phyloP scores from a whole-genome alignment of 2,888 invertebrate species.

The Pollenia angustigena region DNA sequence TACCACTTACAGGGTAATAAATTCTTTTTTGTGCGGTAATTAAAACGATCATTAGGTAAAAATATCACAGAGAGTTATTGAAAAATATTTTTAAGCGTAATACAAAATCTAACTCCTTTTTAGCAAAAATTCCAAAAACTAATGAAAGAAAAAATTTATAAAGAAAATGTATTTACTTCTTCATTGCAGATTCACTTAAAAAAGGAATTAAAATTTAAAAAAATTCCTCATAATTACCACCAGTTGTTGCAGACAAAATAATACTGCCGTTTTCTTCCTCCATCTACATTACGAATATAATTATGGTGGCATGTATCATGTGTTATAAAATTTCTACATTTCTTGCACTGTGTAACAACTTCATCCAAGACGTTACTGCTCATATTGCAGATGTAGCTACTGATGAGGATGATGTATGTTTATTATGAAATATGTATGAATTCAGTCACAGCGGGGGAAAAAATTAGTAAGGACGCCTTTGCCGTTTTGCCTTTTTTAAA shows the following conservation, averaged over 20 bases:
- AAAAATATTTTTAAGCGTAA: too few relatives aligned
- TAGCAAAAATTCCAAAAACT: not conserved
- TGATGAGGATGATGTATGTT: slow-evolving; percentile 6
- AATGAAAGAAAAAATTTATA: not conserved
- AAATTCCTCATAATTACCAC: slow-evolving; percentile 42
- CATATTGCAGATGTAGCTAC: not conserved
- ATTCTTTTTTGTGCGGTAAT: too few relatives aligned
- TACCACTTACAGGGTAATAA: too few relatives aligned
- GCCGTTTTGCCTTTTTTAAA: too few relatives aligned
- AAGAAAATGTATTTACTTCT: not conserved
- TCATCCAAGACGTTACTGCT: slow-evolving; percentile 26
- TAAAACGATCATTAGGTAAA: too few relatives aligned
- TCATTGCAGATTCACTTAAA: not conserved
- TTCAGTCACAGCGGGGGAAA: not conserved
- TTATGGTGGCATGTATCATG: slow-evolving; percentile 19
- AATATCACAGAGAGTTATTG: too few relatives aligned
- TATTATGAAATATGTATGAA: slow-evolving; percentile 45
- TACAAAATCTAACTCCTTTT: not conserved
- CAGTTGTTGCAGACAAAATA: slow-evolving; percentile 47
- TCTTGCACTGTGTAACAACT: slow-evolving; percentile 21
- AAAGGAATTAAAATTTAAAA: slow-evolving; percentile 32
- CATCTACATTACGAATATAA: not conserved
- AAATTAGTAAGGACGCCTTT: too few relatives aligned
- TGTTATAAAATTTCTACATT: slow-evolving; percentile 39
- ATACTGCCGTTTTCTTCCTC: slow-evolving; percentile 50